Base-by-base conservation (phyloP, 2,113 vertebrate genomes). In the Cranoglanis bouderius region DNA sequence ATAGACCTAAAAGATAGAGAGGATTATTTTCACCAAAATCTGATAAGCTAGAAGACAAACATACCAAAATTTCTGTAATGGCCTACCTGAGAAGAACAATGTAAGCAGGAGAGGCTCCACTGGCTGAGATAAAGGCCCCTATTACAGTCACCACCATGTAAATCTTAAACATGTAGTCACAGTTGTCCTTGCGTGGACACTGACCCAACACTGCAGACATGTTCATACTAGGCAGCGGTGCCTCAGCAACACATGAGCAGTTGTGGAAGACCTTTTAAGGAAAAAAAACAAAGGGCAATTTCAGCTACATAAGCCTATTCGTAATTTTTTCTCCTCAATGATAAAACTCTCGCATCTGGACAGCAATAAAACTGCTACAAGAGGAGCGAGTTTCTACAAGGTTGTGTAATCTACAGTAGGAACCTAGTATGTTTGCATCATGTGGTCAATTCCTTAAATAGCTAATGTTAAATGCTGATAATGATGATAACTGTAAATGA, bases 191-290 rank as follows among this genome's bases (percentile, higher is more conserved):
- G 91, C 94, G 96, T 43, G 95, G 94, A 51, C 98, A 99, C 92
- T 96, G 95, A 0, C 98, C 98, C 92, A 98, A 89, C 40, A 88
- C 92, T 16, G 90, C 94, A 0, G 98, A 97, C 84, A 88, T 92
- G 92, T 96, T 98, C 83, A 61, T 87, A 6, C 84, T 81, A 6
- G 93, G 91, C 2, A 89, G 85, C 38, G 78, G 89, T 38, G 83
- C 90, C 24, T 89, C 89, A 67, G 77, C 89, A 46, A 97, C 82
- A 81, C 98, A 99, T 43, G 94, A 96, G 88, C 98, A 99, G 92
- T 99, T 97, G 90, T 97, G 94, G 90, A 97, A 99, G 63, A 95
- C 93, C 98, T 99, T 99, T 75, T 91, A 74, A 12, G 89, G 82
- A 57, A 82, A 74, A 77, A 32, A 67, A 18, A 35, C 51, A 38